Conservation (phyloP, 2,113 vertebrate genomes). For the Mungos mungo region DNA sequence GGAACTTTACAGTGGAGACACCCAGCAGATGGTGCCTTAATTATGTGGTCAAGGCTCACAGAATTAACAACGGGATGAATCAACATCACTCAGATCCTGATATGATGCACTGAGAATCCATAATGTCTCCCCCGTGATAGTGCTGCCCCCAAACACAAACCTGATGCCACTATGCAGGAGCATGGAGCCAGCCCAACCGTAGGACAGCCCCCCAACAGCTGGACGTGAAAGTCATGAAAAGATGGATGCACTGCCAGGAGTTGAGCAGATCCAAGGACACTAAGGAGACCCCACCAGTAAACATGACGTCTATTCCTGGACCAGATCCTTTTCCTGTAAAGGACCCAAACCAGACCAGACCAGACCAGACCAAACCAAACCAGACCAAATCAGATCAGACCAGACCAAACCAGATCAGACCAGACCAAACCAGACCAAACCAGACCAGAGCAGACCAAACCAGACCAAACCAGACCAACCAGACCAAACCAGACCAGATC, state of each 20-base stretch:
- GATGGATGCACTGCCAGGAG: not conserved
- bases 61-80: no score
- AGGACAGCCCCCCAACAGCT: not conserved
- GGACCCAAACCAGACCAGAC: not conserved
- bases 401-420: no score
- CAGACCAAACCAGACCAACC: no score
- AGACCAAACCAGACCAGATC: no score
- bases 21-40: not conserved
- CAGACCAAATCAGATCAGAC: no score
- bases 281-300: not conserved
- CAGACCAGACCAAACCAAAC: no score
- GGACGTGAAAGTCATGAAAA: not conserved
- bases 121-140: not conserved
- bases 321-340: not conserved
- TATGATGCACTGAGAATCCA: not conserved
- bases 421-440: not conserved
- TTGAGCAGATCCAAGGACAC: not conserved
- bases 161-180: not conserved
- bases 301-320: not conserved
- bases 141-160: not conserved
- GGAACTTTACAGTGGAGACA: not conserved
- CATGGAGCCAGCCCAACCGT: not conserved
- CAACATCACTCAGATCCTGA: not conserved
- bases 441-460: no score
- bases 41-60: not conserved